Conservation (phyloP, 2,797 vertebrate species). For the Muscicapa comitata region DNA sequence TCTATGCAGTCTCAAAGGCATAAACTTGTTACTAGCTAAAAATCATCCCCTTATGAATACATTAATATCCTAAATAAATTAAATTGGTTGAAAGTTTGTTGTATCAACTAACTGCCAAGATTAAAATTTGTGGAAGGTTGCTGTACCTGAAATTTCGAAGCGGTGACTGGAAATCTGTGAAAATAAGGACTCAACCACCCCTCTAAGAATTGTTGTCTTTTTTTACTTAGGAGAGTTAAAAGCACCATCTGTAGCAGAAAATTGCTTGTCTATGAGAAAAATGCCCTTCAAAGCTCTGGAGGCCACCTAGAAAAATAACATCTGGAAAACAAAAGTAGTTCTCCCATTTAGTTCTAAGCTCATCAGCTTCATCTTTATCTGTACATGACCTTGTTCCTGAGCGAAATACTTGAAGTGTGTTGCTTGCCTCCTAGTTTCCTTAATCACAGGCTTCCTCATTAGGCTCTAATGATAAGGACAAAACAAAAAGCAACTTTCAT, state of each 20-base stretch:
- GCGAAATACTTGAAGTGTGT: neutral
- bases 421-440: neutral
- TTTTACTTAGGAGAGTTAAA: neutral
- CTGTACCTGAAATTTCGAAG: neutral
- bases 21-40: constrained; percentile 8
- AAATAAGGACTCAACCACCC: neutral
- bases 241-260: neutral
- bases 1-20: neutral
- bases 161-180: neutral
- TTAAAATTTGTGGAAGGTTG: neutral
- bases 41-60: neutral
- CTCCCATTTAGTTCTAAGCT: neutral
- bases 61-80: constrained; percentile 21
- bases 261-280: neutral
- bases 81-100: neutral
- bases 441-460: neutral
- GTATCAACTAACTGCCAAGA: neutral
- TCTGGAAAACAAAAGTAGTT: neutral
- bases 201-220: neutral
- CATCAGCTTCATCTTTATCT: neutral
- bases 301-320: neutral
- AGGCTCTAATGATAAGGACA: neutral
- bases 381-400: neutral
- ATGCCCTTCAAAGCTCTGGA: neutral
- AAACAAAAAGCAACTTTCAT: neutral